These are phyloP conservation scores for Amphibalanus amphitrite DNA, from an alignment of 1,140 invertebrate genomes.

Conservation along the genomic window DNA sequence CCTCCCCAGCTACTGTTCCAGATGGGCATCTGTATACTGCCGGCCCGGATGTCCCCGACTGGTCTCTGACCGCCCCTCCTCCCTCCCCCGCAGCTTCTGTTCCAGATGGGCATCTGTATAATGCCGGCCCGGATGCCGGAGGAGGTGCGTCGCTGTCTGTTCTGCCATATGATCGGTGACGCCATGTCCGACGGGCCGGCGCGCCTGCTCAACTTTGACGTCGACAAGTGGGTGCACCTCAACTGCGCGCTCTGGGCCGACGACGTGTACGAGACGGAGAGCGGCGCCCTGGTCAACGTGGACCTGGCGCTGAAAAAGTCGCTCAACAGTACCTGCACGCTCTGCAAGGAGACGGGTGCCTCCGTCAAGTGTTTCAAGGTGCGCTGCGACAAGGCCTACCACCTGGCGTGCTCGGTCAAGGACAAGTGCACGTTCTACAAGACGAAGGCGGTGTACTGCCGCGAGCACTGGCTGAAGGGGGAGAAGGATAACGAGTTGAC, in stretches of 20 bases:
- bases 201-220: constrained; percentile 84
- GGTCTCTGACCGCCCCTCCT: too few species aligned
- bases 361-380: constrained; percentile 88
- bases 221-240: constrained; percentile 96
- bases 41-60: constrained; percentile 44
- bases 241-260: constrained; percentile 99
- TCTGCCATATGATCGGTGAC: constrained; percentile 85
- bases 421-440: constrained; percentile 89
- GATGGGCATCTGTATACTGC: constrained; percentile 63
- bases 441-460: constrained; percentile 81
- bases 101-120: constrained; percentile 65
- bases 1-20: constrained; percentile 46
- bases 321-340: constrained; percentile 52
- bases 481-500: constrained; percentile 61
- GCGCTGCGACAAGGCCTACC: constrained; percentile 78
- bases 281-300: constrained; percentile 90
- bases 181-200: constrained; percentile 72
- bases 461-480: constrained; percentile 58
- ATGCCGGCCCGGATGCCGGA: constrained; percentile 48
- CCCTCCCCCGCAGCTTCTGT: constrained; percentile 41
- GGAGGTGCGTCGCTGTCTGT: constrained; percentile 73
- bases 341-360: constrained; percentile 68
- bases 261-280: constrained; percentile 90
- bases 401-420: constrained; percentile 85
- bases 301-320: constrained; percentile 72